phyloP scores from a whole-genome alignment of 2,888 invertebrate species.

The Miltochrista miniata region DNA sequence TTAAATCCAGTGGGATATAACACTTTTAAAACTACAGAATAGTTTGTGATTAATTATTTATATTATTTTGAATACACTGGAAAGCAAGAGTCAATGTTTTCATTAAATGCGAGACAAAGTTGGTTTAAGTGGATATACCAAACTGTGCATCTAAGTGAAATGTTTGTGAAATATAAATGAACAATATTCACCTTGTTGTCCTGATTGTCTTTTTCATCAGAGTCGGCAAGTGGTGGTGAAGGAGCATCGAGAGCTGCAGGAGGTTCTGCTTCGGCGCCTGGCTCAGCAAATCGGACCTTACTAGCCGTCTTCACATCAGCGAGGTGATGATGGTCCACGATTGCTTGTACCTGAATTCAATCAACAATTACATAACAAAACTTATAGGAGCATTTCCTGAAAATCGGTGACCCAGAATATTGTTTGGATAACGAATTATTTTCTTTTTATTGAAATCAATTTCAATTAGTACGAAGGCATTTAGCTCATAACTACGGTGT shows the following conservation, averaged over 20 bases:
- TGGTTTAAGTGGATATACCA: neutral
- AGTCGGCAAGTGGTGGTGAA: constrained; percentile 75
- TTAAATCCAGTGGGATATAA: neutral
- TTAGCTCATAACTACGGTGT: too few relatives aligned
- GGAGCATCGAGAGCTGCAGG: constrained; percentile 77
- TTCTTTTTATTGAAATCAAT: too few relatives aligned
- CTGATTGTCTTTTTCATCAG: constrained; percentile 74
- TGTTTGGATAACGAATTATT: too few relatives aligned
- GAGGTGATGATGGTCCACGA: constrained; percentile 95
- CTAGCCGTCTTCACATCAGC: constrained; percentile 90
- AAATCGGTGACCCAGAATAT: too few relatives aligned
- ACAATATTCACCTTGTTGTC: constrained; percentile 78
- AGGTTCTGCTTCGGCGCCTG: constrained; percentile 73
- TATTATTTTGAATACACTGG: too few relatives aligned
- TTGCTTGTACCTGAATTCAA: constrained; percentile 92
- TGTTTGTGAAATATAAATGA: constrained; percentile 7
- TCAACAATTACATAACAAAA: neutral
- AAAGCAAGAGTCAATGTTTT: too few relatives aligned
- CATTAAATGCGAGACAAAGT: too few relatives aligned
- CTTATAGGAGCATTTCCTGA: too few relatives aligned
- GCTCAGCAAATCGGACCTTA: constrained; percentile 95
- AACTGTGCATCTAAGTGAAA: constrained; percentile 10
- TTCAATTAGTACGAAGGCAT: too few relatives aligned
- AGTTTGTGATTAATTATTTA: too few relatives aligned
- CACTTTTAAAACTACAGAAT: too few relatives aligned